Percentiles rank a stretch among this genome's conserved stretches.
Conservation (phyloP, 2,888 invertebrate genomes). For the Eueremaeus valkanovi region DNA sequence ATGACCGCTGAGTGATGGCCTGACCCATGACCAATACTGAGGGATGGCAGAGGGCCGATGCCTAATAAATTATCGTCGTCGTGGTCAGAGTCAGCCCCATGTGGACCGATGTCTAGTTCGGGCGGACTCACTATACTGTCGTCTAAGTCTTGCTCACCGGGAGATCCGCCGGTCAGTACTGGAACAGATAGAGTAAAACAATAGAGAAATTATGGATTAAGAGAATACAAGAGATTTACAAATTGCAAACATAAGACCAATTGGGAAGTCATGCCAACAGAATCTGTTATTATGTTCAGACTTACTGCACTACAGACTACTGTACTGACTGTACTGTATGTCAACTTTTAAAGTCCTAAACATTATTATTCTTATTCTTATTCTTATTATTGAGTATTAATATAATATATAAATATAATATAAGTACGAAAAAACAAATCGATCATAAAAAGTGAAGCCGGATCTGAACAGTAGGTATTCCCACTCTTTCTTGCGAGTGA, state of each 20-base stretch:
- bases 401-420: too few relatives aligned
- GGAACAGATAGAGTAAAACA: slow-evolving; percentile 54
- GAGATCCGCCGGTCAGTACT: slow-evolving; percentile 42
- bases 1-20: slow-evolving; percentile 39
- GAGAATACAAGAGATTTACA: neutral
- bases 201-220: neutral
- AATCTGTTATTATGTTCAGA: too few relatives aligned
- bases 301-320: neutral
- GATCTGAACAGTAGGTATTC: slow-evolving; percentile 14
- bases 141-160: slow-evolving; percentile 43
- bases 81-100: slow-evolving; percentile 39
- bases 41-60: slow-evolving; percentile 35
- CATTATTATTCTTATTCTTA: neutral
- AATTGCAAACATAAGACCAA: neutral
- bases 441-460: slow-evolving; percentile 21
- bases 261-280: neutral
- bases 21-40: slow-evolving; percentile 41
- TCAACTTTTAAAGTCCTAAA: neutral
- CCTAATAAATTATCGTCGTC: slow-evolving; percentile 39
- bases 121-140: slow-evolving; percentile 42
- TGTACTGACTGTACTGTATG: neutral
- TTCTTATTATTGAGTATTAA: neutral
- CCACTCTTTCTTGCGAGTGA: neutral
- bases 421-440: slow-evolving; percentile 20
- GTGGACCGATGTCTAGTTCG: slow-evolving; percentile 38